A percentile compares a stretch with the other conserved stretches of the same genome.
Evolutionary conservation across 2,888 invertebrate species (phyloP).

Genomic region (Eupeodes latifasciatus): DNA sequence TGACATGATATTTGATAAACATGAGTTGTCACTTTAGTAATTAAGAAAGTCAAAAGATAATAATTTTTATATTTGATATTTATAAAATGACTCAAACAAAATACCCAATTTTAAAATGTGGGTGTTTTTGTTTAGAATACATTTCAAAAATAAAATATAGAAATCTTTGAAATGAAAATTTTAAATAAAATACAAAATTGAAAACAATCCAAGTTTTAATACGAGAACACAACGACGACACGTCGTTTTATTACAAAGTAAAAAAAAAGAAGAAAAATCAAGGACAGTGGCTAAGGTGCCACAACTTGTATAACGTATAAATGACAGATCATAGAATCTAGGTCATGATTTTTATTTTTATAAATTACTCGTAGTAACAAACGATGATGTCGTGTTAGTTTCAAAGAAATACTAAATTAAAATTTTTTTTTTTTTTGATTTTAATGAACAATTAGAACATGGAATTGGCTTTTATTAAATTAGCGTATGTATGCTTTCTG

Average conservation of each 20-base stretch:
- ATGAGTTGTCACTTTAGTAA: neutral
- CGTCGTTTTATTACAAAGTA: slow-evolving; percentile 1
- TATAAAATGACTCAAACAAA: slow-evolving; percentile 31
- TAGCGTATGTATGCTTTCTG: no score
- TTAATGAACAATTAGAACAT: neutral
- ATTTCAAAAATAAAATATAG: neutral
- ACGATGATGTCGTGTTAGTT: neutral
- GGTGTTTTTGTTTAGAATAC: slow-evolving; percentile 20
- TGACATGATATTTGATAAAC: neutral
- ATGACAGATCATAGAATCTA: slow-evolving; percentile 14
- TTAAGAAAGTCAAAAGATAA: neutral
- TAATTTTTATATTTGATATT: neutral
- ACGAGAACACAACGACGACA: neutral
- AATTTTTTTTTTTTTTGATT: neutral
- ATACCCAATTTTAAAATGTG: slow-evolving; percentile 13
- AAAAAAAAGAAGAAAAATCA: neutral
- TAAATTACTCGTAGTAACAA: slow-evolving; percentile 24
- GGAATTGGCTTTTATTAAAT: no score
- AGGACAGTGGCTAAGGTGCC: slow-evolving; percentile 21
- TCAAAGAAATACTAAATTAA: neutral
- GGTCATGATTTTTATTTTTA: slow-evolving; percentile 43
- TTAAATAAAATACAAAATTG: neutral
- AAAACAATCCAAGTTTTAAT: slow-evolving; percentile 50
- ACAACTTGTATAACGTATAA: slow-evolving; percentile 24
- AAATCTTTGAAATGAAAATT: neutral